Percentiles rank a stretch among this genome's conserved stretches.
Evolutionary conservation across 2,888 invertebrate genomes (phyloP).

Genomic region (Ecdyonurus torrentis): DNA sequence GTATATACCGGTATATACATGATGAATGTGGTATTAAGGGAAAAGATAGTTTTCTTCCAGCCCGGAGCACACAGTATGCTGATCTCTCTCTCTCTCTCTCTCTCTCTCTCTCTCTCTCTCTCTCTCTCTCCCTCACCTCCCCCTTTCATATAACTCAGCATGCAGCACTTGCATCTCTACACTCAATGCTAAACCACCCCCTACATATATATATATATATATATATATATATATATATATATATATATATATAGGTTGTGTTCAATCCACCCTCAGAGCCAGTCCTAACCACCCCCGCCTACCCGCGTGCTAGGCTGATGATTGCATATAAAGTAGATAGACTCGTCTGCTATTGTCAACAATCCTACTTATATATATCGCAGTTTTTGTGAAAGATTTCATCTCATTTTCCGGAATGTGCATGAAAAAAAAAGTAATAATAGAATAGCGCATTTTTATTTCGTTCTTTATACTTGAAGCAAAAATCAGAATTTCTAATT

Average conservation of each 20-base stretch:
- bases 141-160: slow-evolving; percentile 6
- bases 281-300: not conserved
- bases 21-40: not conserved
- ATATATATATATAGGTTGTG: no score
- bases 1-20: not conserved
- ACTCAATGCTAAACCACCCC: not conserved
- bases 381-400: no score
- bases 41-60: not conserved
- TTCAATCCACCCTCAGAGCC: not conserved
- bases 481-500: no score
- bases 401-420: no score
- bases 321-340: not conserved
- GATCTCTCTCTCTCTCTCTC: not conserved
- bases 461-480: no score
- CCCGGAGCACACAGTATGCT: not conserved
- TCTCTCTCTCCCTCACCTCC: slow-evolving; percentile 10
- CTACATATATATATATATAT: not conserved
- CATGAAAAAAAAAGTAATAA: no score
- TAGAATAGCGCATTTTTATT: no score
- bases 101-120: not conserved
- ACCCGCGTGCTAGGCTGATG: not conserved
- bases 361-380: not conserved
- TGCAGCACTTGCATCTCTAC: not conserved
- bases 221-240: no score
- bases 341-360: not conserved